These are phyloP conservation scores for Drosophila robusta DNA, from an alignment of 2,888 invertebrate genomes.

Conservation along the genomic window DNA sequence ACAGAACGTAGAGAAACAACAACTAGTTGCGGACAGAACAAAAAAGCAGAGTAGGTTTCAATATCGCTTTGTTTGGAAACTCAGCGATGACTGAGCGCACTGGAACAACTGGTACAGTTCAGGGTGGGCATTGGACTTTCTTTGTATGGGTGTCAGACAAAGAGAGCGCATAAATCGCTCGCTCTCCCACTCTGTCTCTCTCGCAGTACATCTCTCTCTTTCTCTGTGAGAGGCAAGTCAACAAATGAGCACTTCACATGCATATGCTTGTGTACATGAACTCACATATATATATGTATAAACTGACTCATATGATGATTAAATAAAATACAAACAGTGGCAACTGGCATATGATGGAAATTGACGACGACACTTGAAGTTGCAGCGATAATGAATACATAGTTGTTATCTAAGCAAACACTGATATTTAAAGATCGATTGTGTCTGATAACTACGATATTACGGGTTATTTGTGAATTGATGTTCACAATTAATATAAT, in stretches of 20 bases:
- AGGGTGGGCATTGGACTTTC: constrained; percentile 17
- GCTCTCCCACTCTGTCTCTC: background rate
- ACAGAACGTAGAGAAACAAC: background rate
- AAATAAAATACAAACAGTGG: constrained; percentile 6
- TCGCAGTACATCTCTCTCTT: background rate
- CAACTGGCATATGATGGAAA: constrained; percentile 11
- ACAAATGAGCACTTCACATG: background rate
- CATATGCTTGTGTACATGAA: background rate
- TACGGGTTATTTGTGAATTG: no score
- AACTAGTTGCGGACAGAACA: constrained; percentile 2
- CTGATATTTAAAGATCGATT: background rate
- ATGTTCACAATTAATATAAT: no score
- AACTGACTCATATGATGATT: constrained; percentile 30
- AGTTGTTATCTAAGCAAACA: background rate
- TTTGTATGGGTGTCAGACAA: constrained; percentile 38
- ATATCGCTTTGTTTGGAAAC: constrained; percentile 46
- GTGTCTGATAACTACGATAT: background rate
- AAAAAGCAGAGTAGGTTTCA: constrained; percentile 16
- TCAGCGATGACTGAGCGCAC: constrained; percentile 40
- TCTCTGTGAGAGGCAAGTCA: constrained; percentile 15
- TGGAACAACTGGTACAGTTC: constrained; percentile 17
- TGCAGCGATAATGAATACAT: constrained; percentile 26
- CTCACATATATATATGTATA: background rate
- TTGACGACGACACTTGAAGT: background rate
- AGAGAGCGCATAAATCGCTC: background rate